Base-by-base conservation (phyloP, 2,888 invertebrate species). In the Drosophila mulleri region DNA sequence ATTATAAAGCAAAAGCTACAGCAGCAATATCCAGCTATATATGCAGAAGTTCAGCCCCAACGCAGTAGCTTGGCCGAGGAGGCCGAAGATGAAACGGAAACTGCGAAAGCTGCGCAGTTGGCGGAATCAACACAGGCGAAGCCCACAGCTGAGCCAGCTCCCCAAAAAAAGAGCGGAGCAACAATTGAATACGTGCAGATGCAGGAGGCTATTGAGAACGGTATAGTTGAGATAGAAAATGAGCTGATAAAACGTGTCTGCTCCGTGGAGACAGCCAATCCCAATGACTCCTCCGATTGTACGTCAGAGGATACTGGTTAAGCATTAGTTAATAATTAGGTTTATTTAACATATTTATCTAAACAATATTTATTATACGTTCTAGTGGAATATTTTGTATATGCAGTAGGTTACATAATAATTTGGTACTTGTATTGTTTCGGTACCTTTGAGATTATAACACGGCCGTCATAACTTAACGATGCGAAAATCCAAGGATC, bases 401-500 rank as follows among this genome's bases (percentile, higher is more conserved):
- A 59, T 20, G 29, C 12, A 48, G 29, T 94, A 63, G 57, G 50
- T 68, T 94, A 97, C 75, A 97, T 93, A 82, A 98, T 94, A 90
- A 99, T 97, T 94, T 97, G 97, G 92, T 98, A 98, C 93, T 99
- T 99, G 91, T 98, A 96, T 88, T 97, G 96, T 72, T 97, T 94
- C n/a, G 99, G 98, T 26, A 99, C 98, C 89, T 97, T 94, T 45
- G 98, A 98, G 42, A 99, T 95, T 54, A 99, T 96, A 20, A 99
- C 95, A 56, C 99, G 94, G 0, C 99, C 99, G 93, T 99, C 99
- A 92, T 98, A 99, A 92, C 98, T 98, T 2, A 92, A 78, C 0
- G 99, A 99, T n/a, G 99, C 99, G 94, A 99, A 99, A 67, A 98
- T 96, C 99, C 99, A 99, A 16, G 99, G 98, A 94, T 99, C 99